Evolutionary conservation across 2,113 vertebrate species (phyloP).

Genomic region (Callaeas wilsoni): DNA sequence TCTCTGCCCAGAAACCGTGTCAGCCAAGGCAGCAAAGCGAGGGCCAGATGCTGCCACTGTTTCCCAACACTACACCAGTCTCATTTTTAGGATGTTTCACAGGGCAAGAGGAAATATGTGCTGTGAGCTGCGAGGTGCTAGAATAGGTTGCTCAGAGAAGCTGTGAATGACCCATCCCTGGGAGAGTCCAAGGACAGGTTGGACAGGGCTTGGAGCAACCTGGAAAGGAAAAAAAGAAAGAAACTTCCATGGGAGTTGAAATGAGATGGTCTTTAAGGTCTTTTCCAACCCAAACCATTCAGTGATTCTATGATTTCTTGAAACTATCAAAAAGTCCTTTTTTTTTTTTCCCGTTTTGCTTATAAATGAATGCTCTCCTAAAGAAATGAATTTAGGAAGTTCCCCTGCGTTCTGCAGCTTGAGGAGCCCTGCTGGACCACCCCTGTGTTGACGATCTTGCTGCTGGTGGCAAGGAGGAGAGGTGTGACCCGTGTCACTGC

Average conservation of each 20-base stretch:
- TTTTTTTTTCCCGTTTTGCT: not conserved
- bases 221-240: not conserved
- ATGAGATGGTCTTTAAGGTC: not conserved
- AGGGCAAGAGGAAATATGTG: not conserved
- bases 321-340: not conserved
- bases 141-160: not conserved
- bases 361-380: not conserved
- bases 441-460: not conserved
- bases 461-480: not conserved
- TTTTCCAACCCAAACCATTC: not conserved
- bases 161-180: not conserved
- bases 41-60: not conserved
- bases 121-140: not conserved
- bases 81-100: not conserved
- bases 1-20: fast-evolving
- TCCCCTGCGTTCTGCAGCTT: not conserved
- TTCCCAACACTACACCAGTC: not conserved
- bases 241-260: not conserved
- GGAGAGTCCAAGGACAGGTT: not conserved
- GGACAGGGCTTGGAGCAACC: not conserved
- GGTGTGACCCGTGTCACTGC: not conserved
- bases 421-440: fast-evolving
- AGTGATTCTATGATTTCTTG: not conserved
- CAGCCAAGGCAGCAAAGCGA: not conserved
- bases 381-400: not conserved